Evolutionary conservation across 2,113 vertebrate species (phyloP).

Genomic region (Cyphomyrus discorhynchus): DNA sequence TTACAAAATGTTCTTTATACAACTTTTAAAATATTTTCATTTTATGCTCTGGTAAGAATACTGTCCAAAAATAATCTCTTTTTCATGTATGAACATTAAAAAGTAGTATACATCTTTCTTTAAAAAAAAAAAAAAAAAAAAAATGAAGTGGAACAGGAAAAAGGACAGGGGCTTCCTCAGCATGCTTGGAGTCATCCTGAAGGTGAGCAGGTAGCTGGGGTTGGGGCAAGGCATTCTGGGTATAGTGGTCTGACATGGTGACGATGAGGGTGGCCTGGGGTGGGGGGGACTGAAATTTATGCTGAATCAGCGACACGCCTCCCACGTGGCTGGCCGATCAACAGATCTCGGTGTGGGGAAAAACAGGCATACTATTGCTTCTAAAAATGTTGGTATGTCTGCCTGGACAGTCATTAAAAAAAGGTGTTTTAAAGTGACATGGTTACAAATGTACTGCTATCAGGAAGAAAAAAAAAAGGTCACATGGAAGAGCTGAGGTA

Average conservation of each 20-base stretch:
- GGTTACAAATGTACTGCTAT: not conserved
- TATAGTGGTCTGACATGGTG: not conserved
- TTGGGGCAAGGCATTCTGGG: slow-evolving; percentile 30
- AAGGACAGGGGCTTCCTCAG: slow-evolving; percentile 20
- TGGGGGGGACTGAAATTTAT: slow-evolving; percentile 26
- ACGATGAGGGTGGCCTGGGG: slow-evolving; percentile 15
- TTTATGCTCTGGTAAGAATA: slow-evolving; percentile 84
- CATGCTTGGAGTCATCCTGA: slow-evolving; percentile 21
- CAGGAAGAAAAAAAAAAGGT: slow-evolving; percentile 43
- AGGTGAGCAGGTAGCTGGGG: not conserved
- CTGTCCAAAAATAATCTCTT: slow-evolving; percentile 87
- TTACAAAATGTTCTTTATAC: slow-evolving; percentile 77
- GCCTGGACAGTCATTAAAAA: not conserved
- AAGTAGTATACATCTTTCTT: slow-evolving; percentile 77
- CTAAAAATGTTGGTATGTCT: not conserved
- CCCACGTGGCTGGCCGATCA: not conserved
- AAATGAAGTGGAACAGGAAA: slow-evolving; percentile 40
- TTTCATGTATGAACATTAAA: slow-evolving; percentile 82
- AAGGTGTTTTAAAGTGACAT: not conserved
- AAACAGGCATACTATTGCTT: not conserved
- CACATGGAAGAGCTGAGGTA: slow-evolving; percentile 57
- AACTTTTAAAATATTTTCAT: slow-evolving; percentile 81
- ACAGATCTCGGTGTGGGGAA: not conserved
- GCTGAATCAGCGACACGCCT: not conserved
- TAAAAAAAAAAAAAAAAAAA: slow-evolving; percentile 50